These are phyloP conservation scores for Herpetotheres cachinnans DNA, from an alignment of 2,113 vertebrate genomes.

Conservation along the genomic window DNA sequence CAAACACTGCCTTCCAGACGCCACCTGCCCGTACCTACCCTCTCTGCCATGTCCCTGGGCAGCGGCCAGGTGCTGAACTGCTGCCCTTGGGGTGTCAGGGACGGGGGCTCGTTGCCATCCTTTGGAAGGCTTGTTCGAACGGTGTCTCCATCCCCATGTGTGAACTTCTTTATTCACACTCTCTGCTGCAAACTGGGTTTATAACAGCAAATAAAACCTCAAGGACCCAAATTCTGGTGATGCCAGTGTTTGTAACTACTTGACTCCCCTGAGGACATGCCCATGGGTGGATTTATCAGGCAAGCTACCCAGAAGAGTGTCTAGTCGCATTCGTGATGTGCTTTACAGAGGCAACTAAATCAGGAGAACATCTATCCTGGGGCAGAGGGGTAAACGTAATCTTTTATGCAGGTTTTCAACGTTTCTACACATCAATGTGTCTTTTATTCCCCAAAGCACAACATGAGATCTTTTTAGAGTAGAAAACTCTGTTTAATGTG, in stretches of 20 bases:
- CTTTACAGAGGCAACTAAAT: not conserved
- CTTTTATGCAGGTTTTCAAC: not conserved
- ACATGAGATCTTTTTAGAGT: not conserved
- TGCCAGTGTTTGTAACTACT: not conserved
- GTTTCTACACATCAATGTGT: not conserved
- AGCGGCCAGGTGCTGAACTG: not conserved
- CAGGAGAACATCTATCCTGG: not conserved
- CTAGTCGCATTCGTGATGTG: not conserved
- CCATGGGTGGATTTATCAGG: not conserved
- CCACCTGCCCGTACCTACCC: not conserved
- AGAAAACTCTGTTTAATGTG: not conserved
- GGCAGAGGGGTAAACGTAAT: not conserved
- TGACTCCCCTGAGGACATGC: not conserved
- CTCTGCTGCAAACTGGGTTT: not conserved
- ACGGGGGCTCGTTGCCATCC: not conserved
- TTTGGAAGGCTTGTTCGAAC: not conserved
- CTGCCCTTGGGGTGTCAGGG: not conserved
- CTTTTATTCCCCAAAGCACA: not conserved
- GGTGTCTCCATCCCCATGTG: not conserved
- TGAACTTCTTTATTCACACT: not conserved
- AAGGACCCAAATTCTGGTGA: rapidly evolving
- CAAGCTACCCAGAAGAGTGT: not conserved
- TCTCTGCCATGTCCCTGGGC: not conserved
- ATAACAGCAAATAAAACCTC: not conserved
- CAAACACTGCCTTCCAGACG: not conserved